These are phyloP conservation scores for Perca schrenkii DNA, from an alignment of 2,113 vertebrate species.

Conservation along the genomic window DNA sequence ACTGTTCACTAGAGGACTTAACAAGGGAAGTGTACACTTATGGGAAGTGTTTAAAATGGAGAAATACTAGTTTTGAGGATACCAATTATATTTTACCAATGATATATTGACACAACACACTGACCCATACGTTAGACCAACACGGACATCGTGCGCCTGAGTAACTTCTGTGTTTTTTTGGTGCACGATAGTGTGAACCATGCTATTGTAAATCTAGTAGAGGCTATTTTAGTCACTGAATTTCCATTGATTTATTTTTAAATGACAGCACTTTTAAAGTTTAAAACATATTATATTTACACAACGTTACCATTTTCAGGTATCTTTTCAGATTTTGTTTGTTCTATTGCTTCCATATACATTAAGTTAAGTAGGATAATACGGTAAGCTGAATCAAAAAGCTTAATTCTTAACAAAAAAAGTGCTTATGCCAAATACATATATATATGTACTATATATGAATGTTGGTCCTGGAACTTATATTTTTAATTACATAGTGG, in stretches of 20 bases:
- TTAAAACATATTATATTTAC: not conserved
- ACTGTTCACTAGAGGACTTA: not conserved
- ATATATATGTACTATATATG: no score
- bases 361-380: not conserved
- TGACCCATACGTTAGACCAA: not conserved
- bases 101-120: not conserved
- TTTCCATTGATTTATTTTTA: not conserved
- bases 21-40: not conserved
- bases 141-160: not conserved
- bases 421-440: no score
- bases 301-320: not conserved
- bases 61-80: constrained; percentile 3
- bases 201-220: not conserved
- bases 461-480: not conserved
- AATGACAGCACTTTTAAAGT: not conserved
- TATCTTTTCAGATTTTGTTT: not conserved
- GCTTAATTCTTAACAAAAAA: not conserved
- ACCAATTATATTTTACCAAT: not conserved
- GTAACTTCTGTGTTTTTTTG: not conserved
- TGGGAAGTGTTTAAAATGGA: constrained; percentile 32
- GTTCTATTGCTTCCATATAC: not conserved
- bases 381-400: not conserved
- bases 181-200: not conserved
- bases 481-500: not conserved
- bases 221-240: not conserved